A percentile compares a stretch with the other conserved stretches of the same genome.
These are phyloP conservation scores for Coregonus suidteri DNA, from an alignment of 2,797 vertebrate species.

Conservation along the genomic window DNA sequence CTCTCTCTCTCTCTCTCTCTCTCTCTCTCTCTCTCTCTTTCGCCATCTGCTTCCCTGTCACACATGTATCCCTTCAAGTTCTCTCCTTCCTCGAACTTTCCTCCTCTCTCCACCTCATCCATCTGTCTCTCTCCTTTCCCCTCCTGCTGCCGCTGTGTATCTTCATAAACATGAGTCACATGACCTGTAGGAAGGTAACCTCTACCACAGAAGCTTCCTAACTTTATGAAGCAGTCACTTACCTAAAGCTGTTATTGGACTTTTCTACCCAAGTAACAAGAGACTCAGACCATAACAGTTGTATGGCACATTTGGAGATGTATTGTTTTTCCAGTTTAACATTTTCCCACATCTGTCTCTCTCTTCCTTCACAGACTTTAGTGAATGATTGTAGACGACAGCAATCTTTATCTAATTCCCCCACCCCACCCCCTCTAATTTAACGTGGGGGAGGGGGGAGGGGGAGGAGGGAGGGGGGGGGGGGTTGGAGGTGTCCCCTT, in stretches of 20 bases:
- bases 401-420: not conserved
- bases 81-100: not conserved
- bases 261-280: too few species aligned
- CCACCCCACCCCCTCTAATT: conserved; percentile 15
- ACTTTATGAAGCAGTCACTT: too few species aligned
- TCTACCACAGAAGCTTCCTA: not conserved
- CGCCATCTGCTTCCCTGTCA: conserved; percentile 27
- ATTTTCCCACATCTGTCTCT: not conserved
- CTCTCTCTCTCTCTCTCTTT: conserved; percentile 11
- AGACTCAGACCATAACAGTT: too few species aligned
- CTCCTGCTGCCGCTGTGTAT: conserved; percentile 59
- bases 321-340: too few species aligned
- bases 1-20: conserved; percentile 20
- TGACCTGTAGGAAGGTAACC: not conserved
- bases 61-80: not conserved
- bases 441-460: conserved; percentile 3
- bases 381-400: not conserved
- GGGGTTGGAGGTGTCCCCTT: too few species aligned
- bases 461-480: conserved; percentile 53
- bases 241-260: too few species aligned
- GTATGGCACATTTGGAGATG: too few species aligned
- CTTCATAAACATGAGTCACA: conserved; percentile 54
- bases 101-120: not conserved
- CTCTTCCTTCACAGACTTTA: not conserved
- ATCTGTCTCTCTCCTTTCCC: conserved; percentile 17